These are phyloP conservation scores for Dysidea cf. avara DNA, from an alignment of 37 sponge, comb jelly and placozoan genomes.

Conservation along the genomic window DNA sequence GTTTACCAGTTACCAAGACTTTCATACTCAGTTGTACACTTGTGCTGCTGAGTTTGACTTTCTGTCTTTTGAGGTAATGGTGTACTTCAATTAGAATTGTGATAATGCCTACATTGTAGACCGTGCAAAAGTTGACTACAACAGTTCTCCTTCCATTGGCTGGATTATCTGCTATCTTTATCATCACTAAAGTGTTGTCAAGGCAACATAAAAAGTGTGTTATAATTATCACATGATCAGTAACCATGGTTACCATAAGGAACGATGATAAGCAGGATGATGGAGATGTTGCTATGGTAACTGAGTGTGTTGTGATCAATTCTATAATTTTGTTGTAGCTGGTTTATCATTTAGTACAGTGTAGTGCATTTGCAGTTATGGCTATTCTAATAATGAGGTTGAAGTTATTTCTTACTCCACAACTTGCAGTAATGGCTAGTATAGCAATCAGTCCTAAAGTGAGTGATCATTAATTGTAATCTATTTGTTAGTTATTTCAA, in stretches of 20 bases:
- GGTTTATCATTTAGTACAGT: slow-evolving; percentile 78
- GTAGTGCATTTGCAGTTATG: slow-evolving; percentile 57
- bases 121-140: too few relatives aligned
- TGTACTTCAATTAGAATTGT: slow-evolving; percentile 16
- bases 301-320: too few relatives aligned
- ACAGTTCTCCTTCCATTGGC: too few relatives aligned
- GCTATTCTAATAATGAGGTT: slow-evolving; percentile 91
- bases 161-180: not conserved
- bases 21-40: slow-evolving; percentile 91
- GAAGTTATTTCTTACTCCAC: slow-evolving; percentile 93
- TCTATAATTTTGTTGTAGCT: too few relatives aligned
- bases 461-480: not conserved
- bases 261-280: not conserved
- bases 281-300: not conserved
- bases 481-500: not conserved
- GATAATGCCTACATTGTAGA: too few relatives aligned
- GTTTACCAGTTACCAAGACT: slow-evolving; percentile 84
- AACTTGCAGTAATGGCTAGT: slow-evolving; percentile 54
- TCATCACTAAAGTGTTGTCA: too few relatives aligned
- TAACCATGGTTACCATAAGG: not conserved
- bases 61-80: slow-evolving; percentile 25
- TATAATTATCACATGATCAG: too few relatives aligned
- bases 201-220: too few relatives aligned
- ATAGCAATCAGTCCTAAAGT: slow-evolving; percentile 53
- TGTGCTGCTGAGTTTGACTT: slow-evolving; percentile 94